Evolutionary conservation across 2,797 vertebrate genomes (phyloP), one percentile per base, ranked within the genome.

Genomic region (Amblyraja radiata): DNA sequence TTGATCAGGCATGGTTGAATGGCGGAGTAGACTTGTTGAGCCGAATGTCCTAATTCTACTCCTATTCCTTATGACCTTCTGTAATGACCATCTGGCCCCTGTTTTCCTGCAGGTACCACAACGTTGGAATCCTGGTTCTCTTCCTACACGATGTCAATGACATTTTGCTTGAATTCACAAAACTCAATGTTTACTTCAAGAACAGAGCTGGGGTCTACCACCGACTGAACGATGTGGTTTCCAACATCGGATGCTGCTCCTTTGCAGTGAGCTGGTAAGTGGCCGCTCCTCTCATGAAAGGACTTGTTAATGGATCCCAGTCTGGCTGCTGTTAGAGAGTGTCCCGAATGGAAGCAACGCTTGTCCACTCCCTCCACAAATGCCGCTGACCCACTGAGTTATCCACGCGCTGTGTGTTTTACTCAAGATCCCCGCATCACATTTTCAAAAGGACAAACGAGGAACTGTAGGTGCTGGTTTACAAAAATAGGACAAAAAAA

Each of bases 151-250:
- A 99, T 23, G 94, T 99, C 95, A 98, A 95, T 0, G 99, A 99
- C 0, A 97, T 99, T 86, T 98, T 97, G 96, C 96, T 99, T 94
- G 99, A 99, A 94, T 99, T 99, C 96, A 99, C 98, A 94, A 99
- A 99, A 95, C 97, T 99, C 95, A 99, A 99, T 1, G 94, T 99
- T 93, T 99, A 99, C 96, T 97, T 99, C 96, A 99, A 98, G 96
- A 97, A 96, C 94, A 96, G 98, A 0, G 97, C 97, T 0, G 98
- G 97, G 0, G 93, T 95, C 78, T 97, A 97, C 90, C 95, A 97
- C 93, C 94, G 97, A 32, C 94, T 98, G 93, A 98, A 99, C 0
- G 97, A 98, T 0, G 1, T 98, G 61, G 93, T 98, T 93, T 98
- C 98, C 16, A 98, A 98, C 95, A 93, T 98, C 18, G 97, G 97